Evolutionary conservation across 2,888 invertebrate species (phyloP).

Genomic region (Colostygia pectinataria): DNA sequence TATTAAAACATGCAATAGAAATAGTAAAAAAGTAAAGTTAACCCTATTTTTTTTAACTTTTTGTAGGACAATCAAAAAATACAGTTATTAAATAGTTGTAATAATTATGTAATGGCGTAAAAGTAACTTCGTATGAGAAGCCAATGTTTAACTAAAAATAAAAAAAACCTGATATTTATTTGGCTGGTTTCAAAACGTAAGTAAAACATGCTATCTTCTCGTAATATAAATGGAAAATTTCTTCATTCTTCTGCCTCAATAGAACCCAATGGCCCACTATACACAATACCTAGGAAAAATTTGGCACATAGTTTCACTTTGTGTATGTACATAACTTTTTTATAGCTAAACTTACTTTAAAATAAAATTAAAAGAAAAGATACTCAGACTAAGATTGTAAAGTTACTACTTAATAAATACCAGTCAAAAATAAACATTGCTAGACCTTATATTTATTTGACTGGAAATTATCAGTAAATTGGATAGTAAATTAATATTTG

Average conservation of each 20-base stretch:
- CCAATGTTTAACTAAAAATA: too few species aligned
- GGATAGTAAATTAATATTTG: not conserved
- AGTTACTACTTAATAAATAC: too few species aligned
- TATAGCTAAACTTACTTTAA: not conserved
- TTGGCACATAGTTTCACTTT: conserved; percentile 27
- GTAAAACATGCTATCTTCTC: not conserved
- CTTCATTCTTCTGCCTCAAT: not conserved
- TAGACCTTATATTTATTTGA: not conserved
- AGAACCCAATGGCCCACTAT: too few species aligned
- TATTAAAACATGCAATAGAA: conserved; percentile 29
- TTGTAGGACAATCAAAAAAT: too few species aligned
- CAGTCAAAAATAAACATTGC: too few species aligned
- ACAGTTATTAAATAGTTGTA: too few species aligned
- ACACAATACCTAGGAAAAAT: conserved; percentile 4
- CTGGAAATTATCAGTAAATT: not conserved
- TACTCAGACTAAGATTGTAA: not conserved
- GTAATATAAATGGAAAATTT: not conserved
- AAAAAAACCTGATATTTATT: too few species aligned
- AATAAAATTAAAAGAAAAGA: not conserved
- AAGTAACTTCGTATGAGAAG: too few species aligned
- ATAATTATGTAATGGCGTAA: too few species aligned
- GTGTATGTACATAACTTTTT: conserved; percentile 18
- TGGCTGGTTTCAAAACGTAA: too few species aligned
- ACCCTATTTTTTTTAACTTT: too few species aligned
- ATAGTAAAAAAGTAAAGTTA: conserved; percentile 15